A percentile compares a stretch with the other conserved stretches of the same genome.
Evolutionary conservation across 2,797 vertebrate genomes (phyloP).

Genomic region (Glyptemys insculpta): DNA sequence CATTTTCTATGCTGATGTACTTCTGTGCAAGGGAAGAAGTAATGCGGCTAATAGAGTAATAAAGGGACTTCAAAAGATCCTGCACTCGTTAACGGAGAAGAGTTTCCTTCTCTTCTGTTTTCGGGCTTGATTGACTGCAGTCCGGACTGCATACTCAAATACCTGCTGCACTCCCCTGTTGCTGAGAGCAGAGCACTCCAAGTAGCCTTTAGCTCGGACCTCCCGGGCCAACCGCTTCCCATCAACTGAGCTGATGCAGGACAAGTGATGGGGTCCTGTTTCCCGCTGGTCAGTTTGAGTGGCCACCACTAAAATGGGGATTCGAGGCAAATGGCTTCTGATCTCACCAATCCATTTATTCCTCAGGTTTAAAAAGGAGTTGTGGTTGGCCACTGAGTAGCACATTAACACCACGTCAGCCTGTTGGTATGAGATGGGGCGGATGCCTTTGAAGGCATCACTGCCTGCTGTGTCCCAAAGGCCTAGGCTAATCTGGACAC

Average conservation of each 20-base stretch:
- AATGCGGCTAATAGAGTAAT: accelerated
- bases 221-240: slow-evolving; percentile 92
- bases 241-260: slow-evolving; percentile 85
- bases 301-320: slow-evolving; percentile 93
- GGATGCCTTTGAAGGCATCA: slow-evolving; percentile 91
- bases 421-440: slow-evolving; percentile 95
- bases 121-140: slow-evolving; percentile 88
- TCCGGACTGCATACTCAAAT: slow-evolving; percentile 94
- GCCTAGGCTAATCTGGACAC: slow-evolving; percentile 93
- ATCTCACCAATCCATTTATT: slow-evolving; percentile 94
- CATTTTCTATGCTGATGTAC: background rate
- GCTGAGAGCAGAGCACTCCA: slow-evolving; percentile 95
- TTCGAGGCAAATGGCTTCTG: slow-evolving; percentile 88
- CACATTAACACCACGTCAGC: slow-evolving; percentile 95
- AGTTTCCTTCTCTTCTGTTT: slow-evolving; percentile 86
- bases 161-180: slow-evolving; percentile 96
- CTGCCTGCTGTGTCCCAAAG: slow-evolving; percentile 97
- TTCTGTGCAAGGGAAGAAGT: background rate
- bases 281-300: slow-evolving; percentile 96
- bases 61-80: slow-evolving; percentile 79
- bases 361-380: slow-evolving; percentile 88
- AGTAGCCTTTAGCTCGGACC: slow-evolving; percentile 91
- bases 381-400: slow-evolving; percentile 95
- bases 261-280: slow-evolving; percentile 82
- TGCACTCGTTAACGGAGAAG: slow-evolving; percentile 91